These are phyloP conservation scores for Varanus komodoensis DNA, from an alignment of 2,113 vertebrate genomes.

Conservation along the genomic window DNA sequence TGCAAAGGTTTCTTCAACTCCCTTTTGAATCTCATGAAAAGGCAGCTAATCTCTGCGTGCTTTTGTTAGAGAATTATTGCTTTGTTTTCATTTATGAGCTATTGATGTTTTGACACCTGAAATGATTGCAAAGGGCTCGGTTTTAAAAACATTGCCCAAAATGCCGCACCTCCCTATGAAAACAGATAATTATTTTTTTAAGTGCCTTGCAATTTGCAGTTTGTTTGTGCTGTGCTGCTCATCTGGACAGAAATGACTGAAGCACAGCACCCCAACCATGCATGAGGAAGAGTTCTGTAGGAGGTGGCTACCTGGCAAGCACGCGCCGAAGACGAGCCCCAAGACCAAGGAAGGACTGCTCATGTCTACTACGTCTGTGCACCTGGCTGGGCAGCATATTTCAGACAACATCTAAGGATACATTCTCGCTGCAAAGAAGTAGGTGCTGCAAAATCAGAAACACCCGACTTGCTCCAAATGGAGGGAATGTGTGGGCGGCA, in stretches of 20 bases:
- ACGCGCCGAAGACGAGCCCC: not conserved
- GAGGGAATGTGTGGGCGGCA: not conserved
- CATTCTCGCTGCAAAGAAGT: not conserved
- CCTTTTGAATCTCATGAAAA: not conserved
- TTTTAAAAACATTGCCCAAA: not conserved
- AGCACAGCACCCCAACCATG: not conserved
- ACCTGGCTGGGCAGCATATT: not conserved
- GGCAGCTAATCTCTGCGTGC: not conserved
- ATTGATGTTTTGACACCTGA: not conserved
- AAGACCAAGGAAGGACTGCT: not conserved
- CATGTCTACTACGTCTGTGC: not conserved
- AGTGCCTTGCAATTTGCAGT: not conserved
- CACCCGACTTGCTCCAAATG: not conserved
- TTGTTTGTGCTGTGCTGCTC: not conserved
- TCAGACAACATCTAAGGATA: not conserved
- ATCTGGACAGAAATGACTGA: not conserved
- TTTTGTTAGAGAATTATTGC: not conserved
- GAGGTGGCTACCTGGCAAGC: too few relatives aligned
- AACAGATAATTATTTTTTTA: not conserved
- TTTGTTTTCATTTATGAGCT: not conserved
- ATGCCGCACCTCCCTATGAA: not conserved
- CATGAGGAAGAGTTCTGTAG: too few relatives aligned
- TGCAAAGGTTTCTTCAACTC: too few relatives aligned
- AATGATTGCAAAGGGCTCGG: too few relatives aligned
- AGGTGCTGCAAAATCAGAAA: constrained; percentile 15